These are phyloP conservation scores for Helicoverpa armigera DNA, from an alignment of 1,140 invertebrate species.

Conservation along the genomic window DNA sequence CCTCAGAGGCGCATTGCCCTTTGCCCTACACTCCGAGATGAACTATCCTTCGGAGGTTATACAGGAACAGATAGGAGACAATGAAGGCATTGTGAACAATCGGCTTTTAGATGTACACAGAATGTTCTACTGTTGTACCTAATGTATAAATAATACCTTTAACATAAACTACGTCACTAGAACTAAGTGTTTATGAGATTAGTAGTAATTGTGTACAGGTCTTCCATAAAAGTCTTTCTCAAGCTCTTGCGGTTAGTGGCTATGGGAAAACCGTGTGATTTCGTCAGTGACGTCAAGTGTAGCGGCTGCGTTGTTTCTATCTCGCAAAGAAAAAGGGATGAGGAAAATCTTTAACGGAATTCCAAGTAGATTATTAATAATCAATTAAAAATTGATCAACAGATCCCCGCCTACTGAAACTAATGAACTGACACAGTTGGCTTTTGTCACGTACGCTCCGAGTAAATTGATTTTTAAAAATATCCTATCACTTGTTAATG, in stretches of 20 bases:
- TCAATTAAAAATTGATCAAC: constrained; percentile 61
- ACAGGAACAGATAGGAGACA: not conserved
- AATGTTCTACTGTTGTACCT: not conserved
- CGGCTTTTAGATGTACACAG: not conserved
- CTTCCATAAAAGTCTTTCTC: not conserved
- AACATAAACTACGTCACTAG: constrained; percentile 10
- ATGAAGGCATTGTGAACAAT: not conserved
- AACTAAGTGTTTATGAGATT: constrained; percentile 18
- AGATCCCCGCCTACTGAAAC: constrained; percentile 47
- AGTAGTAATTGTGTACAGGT: not conserved
- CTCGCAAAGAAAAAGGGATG: constrained; percentile 36
- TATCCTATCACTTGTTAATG: constrained; percentile 68
- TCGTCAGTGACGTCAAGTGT: too few species aligned
- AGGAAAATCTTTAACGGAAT: constrained; percentile 68
- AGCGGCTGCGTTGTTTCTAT: not conserved
- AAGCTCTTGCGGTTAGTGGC: not conserved
- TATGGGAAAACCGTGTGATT: constrained; percentile 1
- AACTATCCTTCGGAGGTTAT: not conserved
- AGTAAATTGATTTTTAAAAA: constrained; percentile 60
- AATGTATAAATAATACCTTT: not conserved
- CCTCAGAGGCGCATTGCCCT: constrained; percentile 71
- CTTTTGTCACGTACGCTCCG: constrained; percentile 73
- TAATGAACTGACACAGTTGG: constrained; percentile 73
- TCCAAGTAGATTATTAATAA: constrained; percentile 62
- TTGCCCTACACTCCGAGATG: constrained; percentile 64